Conservation (phyloP, 2,113 vertebrate species). For the Lasiurus cinereus region DNA sequence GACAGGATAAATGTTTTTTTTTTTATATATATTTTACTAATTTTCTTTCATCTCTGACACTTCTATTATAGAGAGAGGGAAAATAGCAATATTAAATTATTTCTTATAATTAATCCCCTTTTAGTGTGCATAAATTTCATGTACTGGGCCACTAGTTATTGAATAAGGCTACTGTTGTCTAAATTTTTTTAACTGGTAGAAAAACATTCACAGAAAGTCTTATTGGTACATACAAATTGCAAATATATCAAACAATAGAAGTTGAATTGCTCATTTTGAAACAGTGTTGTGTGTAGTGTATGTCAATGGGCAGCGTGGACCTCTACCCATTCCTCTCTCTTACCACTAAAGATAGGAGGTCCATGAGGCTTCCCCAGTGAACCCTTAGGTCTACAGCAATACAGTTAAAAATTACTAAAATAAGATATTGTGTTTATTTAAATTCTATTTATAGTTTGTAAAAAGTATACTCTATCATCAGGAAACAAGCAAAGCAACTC, state of each 20-base stretch:
- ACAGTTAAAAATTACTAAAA: neutral
- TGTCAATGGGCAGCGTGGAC: too few relatives aligned
- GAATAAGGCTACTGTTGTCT: neutral
- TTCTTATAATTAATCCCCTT: too few relatives aligned
- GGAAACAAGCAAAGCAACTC: neutral
- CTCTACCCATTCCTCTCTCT: neutral
- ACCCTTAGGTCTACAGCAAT: neutral
- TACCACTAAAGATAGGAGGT: neutral
- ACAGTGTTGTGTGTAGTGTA: fast-evolving
- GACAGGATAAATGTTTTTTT: too few relatives aligned
- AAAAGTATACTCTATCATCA: neutral
- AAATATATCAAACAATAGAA: neutral
- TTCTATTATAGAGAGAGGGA: too few relatives aligned
- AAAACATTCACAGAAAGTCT: neutral
- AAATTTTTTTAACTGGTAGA: neutral
- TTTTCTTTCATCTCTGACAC: too few relatives aligned
- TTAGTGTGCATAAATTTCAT: too few relatives aligned
- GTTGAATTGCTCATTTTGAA: neutral
- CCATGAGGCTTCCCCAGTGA: neutral
- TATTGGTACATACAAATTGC: neutral
- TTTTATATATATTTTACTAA: too few relatives aligned
- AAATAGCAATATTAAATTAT: too few relatives aligned
- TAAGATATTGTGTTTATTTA: neutral
- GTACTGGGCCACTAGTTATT: neutral
- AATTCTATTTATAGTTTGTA: neutral